phyloP scores from a whole-genome alignment of 1,140 invertebrate genomes.

The Ceratoteleas bidentatus region DNA sequence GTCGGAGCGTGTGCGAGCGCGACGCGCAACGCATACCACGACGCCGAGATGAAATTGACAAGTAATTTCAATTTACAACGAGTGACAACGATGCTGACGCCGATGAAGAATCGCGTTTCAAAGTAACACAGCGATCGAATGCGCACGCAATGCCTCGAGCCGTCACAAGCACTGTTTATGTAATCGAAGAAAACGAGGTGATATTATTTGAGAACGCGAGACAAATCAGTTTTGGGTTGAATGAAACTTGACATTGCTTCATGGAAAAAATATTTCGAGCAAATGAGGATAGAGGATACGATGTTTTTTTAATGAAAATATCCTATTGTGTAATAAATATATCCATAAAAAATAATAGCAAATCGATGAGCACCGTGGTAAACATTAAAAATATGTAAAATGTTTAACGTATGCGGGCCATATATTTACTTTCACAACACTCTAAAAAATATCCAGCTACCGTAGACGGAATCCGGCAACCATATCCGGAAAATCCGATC shows the following conservation, averaged over 20 bases:
- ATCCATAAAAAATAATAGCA: too few species aligned
- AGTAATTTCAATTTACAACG: constrained; percentile 70
- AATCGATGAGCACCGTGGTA: too few species aligned
- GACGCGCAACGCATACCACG: constrained; percentile 58
- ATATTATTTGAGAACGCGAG: constrained; percentile 24
- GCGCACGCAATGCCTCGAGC: constrained; percentile 27
- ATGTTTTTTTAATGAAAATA: too few species aligned
- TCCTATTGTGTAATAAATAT: too few species aligned
- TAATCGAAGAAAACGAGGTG: constrained; percentile 24
- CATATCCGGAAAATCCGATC: too few species aligned
- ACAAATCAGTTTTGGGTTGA: neutral
- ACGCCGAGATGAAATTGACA: constrained; percentile 60
- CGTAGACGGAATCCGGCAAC: too few species aligned
- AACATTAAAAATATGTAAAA: too few species aligned
- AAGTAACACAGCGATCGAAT: constrained; percentile 54
- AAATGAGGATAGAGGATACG: too few species aligned
- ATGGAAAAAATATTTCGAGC: neutral
- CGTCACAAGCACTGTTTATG: constrained; percentile 42
- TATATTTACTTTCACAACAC: too few species aligned
- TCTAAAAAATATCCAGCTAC: too few species aligned
- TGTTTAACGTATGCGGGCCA: too few species aligned
- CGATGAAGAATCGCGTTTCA: constrained; percentile 66
- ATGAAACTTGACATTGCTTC: neutral
- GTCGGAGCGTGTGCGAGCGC: constrained; percentile 56
- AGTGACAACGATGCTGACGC: constrained; percentile 59